Evolutionary conservation across 2,888 invertebrate species (phyloP).

Genomic region (Lysandra bellargus): DNA sequence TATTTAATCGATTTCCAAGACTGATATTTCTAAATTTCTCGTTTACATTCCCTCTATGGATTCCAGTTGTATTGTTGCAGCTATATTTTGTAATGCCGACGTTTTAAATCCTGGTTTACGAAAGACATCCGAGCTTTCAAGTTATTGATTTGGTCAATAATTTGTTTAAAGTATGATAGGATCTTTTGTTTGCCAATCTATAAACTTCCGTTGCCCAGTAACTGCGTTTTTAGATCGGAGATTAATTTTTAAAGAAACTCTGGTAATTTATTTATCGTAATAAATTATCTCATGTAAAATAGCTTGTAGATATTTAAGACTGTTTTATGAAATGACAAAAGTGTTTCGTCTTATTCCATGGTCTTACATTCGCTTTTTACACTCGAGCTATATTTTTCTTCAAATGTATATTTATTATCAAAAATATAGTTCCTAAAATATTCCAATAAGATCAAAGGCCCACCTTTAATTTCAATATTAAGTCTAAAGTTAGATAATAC

Average conservation of each 20-base stretch:
- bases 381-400: constrained; percentile 27
- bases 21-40: constrained; percentile 77
- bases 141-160: constrained; percentile 72
- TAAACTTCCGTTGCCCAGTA: constrained; percentile 40
- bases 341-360: constrained; percentile 12
- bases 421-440: constrained; percentile 29
- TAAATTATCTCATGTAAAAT: constrained; percentile 25
- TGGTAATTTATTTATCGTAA: constrained; percentile 17
- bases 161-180: constrained; percentile 55
- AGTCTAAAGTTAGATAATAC: neutral
- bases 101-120: constrained; percentile 42
- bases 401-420: constrained; percentile 14
- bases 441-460: constrained; percentile 15
- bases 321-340: constrained; percentile 30
- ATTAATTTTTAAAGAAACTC: constrained; percentile 26
- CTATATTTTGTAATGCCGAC: constrained; percentile 35
- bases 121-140: constrained; percentile 69
- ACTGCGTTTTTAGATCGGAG: constrained; percentile 32
- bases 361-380: constrained; percentile 26
- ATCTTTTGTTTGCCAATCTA: constrained; percentile 42
- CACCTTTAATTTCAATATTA: constrained; percentile 30
- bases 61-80: constrained; percentile 37
- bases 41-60: constrained; percentile 63
- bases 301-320: constrained; percentile 30
- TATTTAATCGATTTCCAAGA: constrained; percentile 71